Conservation (phyloP, 1,140 invertebrate genomes). For the Pinna nobilis region DNA sequence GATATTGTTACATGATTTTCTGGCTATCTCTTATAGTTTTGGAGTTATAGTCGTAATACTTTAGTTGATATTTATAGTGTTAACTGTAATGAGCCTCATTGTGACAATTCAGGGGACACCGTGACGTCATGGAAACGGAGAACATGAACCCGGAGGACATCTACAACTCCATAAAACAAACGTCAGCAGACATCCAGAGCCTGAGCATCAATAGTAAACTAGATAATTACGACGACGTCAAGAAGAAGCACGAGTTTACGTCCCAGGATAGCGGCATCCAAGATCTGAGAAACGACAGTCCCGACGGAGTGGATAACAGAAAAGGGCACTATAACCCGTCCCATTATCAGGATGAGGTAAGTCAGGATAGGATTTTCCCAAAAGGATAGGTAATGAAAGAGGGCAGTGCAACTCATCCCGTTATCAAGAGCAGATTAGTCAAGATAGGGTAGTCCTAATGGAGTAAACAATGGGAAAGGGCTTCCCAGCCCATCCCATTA, state of each 20-base stretch:
- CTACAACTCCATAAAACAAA: constrained; percentile 86
- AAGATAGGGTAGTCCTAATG: too few relatives aligned
- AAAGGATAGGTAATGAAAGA: neutral
- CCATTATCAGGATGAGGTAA: constrained; percentile 68
- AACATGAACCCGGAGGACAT: constrained; percentile 90
- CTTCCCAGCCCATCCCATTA: too few relatives aligned
- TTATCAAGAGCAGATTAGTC: too few relatives aligned
- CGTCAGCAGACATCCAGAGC: constrained; percentile 94
- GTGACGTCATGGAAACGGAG: constrained; percentile 79
- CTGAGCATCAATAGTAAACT: constrained; percentile 83
- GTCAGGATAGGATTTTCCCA: neutral
- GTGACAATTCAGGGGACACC: constrained; percentile 51
- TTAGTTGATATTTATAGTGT: too few relatives aligned
- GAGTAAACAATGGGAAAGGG: too few relatives aligned
- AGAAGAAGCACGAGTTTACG: constrained; percentile 83
- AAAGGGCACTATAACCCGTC: constrained; percentile 63
- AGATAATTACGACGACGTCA: constrained; percentile 69
- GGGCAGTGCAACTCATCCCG: too few relatives aligned
- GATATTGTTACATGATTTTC: too few relatives aligned
- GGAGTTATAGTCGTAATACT: too few relatives aligned
- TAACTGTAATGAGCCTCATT: too few relatives aligned
- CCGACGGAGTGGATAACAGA: constrained; percentile 58
- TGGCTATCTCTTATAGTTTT: too few relatives aligned
- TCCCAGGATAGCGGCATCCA: constrained; percentile 92
- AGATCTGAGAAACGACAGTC: constrained; percentile 79